Conservation (phyloP, 2,113 vertebrate species). For the Typhlomys cinereus region DNA sequence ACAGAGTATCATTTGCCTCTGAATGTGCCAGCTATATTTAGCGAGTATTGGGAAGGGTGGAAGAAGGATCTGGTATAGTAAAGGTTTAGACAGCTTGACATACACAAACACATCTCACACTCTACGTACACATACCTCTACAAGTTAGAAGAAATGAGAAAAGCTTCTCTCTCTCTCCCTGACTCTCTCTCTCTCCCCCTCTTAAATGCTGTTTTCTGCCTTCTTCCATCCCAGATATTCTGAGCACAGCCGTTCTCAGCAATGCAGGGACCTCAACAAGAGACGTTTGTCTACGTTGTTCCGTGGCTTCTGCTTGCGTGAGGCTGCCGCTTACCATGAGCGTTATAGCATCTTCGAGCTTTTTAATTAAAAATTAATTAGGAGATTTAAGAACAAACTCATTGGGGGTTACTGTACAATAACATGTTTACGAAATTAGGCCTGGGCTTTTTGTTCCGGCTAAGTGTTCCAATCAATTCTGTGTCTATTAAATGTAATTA, state of each 20-base stretch:
- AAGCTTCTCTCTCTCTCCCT: not conserved
- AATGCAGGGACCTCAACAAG: constrained; percentile 73
- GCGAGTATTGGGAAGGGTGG: not conserved
- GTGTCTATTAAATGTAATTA: constrained; percentile 89
- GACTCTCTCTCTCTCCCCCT: not conserved
- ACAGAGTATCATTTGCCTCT: not conserved
- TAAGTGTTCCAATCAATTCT: constrained; percentile 88
- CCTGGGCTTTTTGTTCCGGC: constrained; percentile 84
- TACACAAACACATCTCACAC: not conserved
- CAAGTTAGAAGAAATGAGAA: not conserved
- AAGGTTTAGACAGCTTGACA: constrained; percentile 42
- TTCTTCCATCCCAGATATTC: constrained; percentile 33
- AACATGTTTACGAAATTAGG: constrained; percentile 88
- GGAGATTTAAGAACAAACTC: constrained; percentile 88
- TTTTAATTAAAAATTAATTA: constrained; percentile 92
- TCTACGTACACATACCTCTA: not conserved
- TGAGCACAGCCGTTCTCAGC: constrained; percentile 64
- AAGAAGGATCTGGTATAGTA: not conserved
- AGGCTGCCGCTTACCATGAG: constrained; percentile 81
- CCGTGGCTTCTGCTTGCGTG: constrained; percentile 68
- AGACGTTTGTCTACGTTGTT: constrained; percentile 77
- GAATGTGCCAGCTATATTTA: not conserved
- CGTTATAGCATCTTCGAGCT: constrained; percentile 86
- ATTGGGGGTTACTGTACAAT: constrained; percentile 88
- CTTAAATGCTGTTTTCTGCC: constrained; percentile 29